phyloP scores from a whole-genome alignment of 2,797 vertebrate genomes.

The Catostomus latipinnis region DNA sequence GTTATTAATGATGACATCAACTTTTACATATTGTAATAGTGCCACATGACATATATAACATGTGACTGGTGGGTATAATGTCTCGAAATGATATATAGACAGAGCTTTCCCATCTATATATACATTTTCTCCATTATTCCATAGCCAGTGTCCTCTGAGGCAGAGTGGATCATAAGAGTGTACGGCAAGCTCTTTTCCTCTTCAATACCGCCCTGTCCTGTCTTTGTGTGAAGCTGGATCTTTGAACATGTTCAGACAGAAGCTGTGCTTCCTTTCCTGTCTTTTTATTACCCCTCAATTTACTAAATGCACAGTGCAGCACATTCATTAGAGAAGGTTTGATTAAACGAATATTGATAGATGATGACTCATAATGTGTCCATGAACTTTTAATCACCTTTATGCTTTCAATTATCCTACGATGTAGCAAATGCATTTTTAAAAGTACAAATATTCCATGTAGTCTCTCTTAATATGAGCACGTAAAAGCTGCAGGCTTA shows the following conservation, averaged over 20 bases:
- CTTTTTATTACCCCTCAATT: neutral
- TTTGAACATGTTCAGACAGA: slow-evolving; percentile 58
- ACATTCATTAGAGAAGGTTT: no score
- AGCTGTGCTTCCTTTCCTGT: slow-evolving; percentile 40
- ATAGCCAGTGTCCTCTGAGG: slow-evolving; percentile 1
- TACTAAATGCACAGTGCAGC: neutral
- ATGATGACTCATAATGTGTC: no score
- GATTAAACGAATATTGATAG: no score
- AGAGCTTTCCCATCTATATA: slow-evolving; percentile 15
- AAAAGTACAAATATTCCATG: no score
- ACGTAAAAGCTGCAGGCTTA: no score
- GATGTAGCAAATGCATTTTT: no score
- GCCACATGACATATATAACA: slow-evolving; percentile 3
- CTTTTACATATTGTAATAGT: neutral
- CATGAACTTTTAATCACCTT: no score
- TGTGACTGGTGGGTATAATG: neutral
- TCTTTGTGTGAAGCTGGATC: slow-evolving; percentile 60
- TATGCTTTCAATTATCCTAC: no score
- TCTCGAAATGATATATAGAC: neutral
- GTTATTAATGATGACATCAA: neutral
- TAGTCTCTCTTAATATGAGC: no score
- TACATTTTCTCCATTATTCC: neutral
- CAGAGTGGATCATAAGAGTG: slow-evolving; percentile 8
- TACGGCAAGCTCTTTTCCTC: slow-evolving; percentile 20
- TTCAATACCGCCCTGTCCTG: slow-evolving; percentile 62